These are phyloP conservation scores for Araneus ventricosus DNA, from an alignment of 1,140 invertebrate genomes.

Conservation along the genomic window DNA sequence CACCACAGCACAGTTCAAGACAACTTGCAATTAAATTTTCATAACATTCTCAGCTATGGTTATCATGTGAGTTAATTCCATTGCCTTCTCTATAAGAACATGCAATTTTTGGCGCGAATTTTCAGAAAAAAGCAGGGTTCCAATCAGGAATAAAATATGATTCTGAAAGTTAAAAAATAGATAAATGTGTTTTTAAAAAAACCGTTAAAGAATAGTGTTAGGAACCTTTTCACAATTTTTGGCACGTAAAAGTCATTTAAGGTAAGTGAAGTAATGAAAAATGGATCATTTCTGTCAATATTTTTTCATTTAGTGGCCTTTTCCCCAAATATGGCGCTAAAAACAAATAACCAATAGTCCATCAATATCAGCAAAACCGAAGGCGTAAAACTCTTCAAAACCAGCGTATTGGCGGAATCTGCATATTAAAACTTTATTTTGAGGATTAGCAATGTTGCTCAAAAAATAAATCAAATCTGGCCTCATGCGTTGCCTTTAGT, in stretches of 20 bases:
- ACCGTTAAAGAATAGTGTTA: conserved; percentile 14
- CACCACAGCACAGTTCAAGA: too few relatives aligned
- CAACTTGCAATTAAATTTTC: too few relatives aligned
- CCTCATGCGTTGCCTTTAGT: background rate
- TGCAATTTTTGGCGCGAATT: too few relatives aligned
- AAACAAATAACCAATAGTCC: conserved; percentile 70
- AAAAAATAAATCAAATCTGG: conserved; percentile 6
- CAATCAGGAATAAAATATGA: too few relatives aligned
- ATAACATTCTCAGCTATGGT: too few relatives aligned
- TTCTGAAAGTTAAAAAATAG: too few relatives aligned
- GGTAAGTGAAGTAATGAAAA: conserved; percentile 62
- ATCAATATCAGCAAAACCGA: conserved; percentile 34
- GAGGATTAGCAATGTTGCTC: background rate
- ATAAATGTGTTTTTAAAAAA: too few relatives aligned
- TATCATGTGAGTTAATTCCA: too few relatives aligned
- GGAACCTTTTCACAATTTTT: conserved; percentile 13
- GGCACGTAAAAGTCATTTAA: conserved; percentile 69
- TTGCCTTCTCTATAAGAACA: too few relatives aligned
- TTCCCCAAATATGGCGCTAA: conserved; percentile 50
- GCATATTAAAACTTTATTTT: conserved; percentile 33
- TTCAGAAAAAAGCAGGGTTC: too few relatives aligned
- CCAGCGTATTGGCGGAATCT: background rate
- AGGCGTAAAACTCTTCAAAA: background rate
- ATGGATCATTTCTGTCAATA: conserved; percentile 68
- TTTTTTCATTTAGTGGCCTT: conserved; percentile 65